Percentiles rank a stretch among this genome's conserved stretches.
Conservation (phyloP, 2,797 vertebrate species). For the Parambassis ranga region DNA sequence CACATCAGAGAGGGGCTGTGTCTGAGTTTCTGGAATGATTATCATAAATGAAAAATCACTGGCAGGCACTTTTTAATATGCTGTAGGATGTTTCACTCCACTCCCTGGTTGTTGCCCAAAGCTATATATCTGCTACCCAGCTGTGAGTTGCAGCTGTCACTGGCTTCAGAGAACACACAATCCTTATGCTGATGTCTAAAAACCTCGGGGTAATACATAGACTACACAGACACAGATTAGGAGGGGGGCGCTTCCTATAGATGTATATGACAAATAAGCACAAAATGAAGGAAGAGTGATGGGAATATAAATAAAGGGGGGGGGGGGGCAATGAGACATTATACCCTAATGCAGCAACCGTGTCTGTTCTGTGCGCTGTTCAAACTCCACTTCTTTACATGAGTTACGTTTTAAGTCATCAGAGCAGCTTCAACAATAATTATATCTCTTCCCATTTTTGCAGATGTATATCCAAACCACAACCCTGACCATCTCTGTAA, state of each 20-base stretch:
- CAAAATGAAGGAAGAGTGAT: neutral
- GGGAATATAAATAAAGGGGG: neutral
- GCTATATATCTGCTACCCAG: constrained; percentile 58
- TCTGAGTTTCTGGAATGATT: constrained; percentile 19
- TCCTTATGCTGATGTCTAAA: constrained; percentile 37
- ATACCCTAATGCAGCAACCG: too few species aligned
- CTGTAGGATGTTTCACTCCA: constrained; percentile 42
- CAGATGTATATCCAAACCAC: constrained; percentile 98
- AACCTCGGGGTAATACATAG: constrained; percentile 37
- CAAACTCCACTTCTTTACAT: neutral
- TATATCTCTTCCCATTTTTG: constrained; percentile 19
- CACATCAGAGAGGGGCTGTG: constrained; percentile 21
- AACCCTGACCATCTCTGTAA: constrained; percentile 94
- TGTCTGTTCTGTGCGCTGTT: neutral
- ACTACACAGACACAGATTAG: constrained; percentile 25
- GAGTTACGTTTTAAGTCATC: too few species aligned
- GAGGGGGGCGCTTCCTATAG: constrained; percentile 15
- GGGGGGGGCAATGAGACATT: too few species aligned
- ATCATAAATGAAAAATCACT: constrained; percentile 43
- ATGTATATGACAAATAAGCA: constrained; percentile 43
- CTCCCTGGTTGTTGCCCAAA: constrained; percentile 38
- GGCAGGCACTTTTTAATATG: constrained; percentile 39
- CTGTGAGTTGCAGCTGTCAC: constrained; percentile 67
- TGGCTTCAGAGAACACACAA: constrained; percentile 41
- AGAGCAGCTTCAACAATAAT: neutral